Conservation (phyloP, 2,113 vertebrate species). For the Phasianus colchicus region DNA sequence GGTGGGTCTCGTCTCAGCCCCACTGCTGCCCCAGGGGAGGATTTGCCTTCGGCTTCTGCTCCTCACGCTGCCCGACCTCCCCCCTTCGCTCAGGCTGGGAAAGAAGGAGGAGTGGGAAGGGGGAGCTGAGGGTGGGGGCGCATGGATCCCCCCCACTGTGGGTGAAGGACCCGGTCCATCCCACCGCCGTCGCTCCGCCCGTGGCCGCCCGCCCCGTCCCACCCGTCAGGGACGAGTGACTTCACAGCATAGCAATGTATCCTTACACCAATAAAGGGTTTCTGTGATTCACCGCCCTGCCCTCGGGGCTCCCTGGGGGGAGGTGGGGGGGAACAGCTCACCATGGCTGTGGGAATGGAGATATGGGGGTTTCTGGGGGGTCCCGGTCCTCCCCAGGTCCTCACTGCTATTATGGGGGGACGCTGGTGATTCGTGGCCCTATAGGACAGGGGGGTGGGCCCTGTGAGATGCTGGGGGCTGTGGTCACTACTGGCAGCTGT, state of each 20-base stretch:
- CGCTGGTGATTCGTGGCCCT: too few relatives aligned
- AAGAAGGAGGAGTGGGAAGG: not conserved
- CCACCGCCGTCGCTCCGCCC: fast-evolving
- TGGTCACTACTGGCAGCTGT: not conserved
- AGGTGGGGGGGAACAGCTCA: not conserved
- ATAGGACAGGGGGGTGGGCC: too few relatives aligned
- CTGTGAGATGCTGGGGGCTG: not conserved
- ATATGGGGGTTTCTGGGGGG: too few relatives aligned
- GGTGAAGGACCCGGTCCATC: not conserved
- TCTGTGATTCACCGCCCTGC: not conserved
- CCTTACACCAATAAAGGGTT: not conserved
- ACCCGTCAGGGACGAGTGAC: not conserved
- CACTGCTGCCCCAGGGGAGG: not conserved
- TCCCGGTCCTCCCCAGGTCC: not conserved
- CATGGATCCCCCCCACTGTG: fast-evolving
- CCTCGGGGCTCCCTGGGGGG: not conserved
- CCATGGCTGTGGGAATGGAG: not conserved
- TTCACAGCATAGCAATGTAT: not conserved
- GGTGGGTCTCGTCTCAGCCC: not conserved
- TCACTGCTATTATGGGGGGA: not conserved
- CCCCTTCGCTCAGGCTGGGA: not conserved
- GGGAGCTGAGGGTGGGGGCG: not conserved
- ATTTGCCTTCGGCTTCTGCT: not conserved
- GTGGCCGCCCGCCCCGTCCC: not conserved
- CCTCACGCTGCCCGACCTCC: not conserved